phyloP scores from a whole-genome alignment of 2,113 vertebrate species.

The Danio rerio region DNA sequence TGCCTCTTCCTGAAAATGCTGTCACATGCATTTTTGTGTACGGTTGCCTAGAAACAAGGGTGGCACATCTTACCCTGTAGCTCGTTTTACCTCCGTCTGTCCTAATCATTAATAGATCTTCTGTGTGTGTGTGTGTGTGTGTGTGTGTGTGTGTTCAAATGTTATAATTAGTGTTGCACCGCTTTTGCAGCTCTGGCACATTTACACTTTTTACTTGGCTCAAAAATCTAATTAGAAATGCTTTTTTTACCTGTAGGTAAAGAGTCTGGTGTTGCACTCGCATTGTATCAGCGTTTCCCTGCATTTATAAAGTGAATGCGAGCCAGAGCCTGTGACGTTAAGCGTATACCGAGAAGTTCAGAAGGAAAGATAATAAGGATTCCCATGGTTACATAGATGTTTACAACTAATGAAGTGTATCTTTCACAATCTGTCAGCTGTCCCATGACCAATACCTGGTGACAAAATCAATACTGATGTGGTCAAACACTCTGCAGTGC shows the following conservation, averaged over 20 bases:
- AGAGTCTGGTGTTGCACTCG: not conserved
- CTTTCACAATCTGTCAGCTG: slow-evolving; percentile 68
- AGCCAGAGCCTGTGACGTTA: not conserved
- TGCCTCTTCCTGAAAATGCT: slow-evolving; percentile 8
- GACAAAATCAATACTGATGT: slow-evolving; percentile 71
- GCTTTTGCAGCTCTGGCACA: slow-evolving; percentile 1
- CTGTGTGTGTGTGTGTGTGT: not conserved
- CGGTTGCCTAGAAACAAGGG: slow-evolving; percentile 22
- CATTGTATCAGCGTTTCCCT: not conserved
- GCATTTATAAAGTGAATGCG: not conserved
- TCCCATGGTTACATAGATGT: slow-evolving; percentile 40
- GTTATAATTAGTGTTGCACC: slow-evolving; percentile 1
- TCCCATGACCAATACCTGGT: slow-evolving; percentile 63
- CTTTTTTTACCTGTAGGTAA: slow-evolving; percentile 12
- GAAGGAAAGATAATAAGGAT: not conserved
- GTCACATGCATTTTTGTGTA: slow-evolving; percentile 13
- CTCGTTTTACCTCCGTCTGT: not conserved
- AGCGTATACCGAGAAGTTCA: not conserved
- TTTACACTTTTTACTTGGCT: not conserved
- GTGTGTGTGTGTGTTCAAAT: not conserved
- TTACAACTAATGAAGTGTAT: slow-evolving; percentile 71
- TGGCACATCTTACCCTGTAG: slow-evolving; percentile 1
- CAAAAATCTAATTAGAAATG: not conserved
- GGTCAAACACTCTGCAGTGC: slow-evolving; percentile 67
- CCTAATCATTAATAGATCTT: not conserved